Evolutionary conservation across 23 tunicate genomes (phyloP).

Genomic region (Halocynthia aurantium): DNA sequence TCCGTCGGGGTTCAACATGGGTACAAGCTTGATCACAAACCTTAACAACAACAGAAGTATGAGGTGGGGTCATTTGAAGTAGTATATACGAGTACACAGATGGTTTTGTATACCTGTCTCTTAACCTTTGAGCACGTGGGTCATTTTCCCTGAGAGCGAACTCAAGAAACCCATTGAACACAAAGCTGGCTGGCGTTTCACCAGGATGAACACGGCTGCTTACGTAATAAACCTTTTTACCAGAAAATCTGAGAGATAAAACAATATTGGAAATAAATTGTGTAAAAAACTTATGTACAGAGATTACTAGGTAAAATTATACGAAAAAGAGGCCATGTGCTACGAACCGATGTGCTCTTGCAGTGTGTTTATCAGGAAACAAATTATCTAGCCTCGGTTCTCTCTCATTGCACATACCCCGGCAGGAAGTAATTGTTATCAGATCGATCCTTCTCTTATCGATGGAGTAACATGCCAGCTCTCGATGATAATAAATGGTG

Average conservation of each 20-base stretch:
- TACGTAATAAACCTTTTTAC: slow-evolving; percentile 65
- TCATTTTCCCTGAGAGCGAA: slow-evolving; percentile 85
- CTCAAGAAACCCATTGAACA: slow-evolving; percentile 86
- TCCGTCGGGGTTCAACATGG: slow-evolving; percentile 96
- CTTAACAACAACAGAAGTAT: slow-evolving; percentile 6
- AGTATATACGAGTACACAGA: neutral
- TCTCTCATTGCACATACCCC: slow-evolving; percentile 48
- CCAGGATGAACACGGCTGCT: slow-evolving; percentile 96
- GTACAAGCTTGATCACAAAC: slow-evolving; percentile 69
- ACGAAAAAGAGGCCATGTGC: neutral
- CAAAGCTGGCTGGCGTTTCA: slow-evolving; percentile 97
- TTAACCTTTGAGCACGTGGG: slow-evolving; percentile 61
- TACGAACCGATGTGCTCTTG: slow-evolving; percentile 43
- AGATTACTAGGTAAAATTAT: neutral
- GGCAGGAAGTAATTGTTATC: slow-evolving; percentile 66
- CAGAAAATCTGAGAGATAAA: slow-evolving; percentile 30
- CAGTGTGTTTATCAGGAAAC: slow-evolving; percentile 42
- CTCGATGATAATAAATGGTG: slow-evolving; percentile 83
- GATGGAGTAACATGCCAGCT: slow-evolving; percentile 52
- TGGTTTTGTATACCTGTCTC: slow-evolving; percentile 40
- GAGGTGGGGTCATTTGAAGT: neutral
- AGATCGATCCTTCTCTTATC: slow-evolving; percentile 80
- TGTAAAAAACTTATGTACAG: neutral
- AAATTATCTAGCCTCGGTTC: slow-evolving; percentile 67
- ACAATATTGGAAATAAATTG: neutral